These are phyloP conservation scores for Onychorhynchus coronatus DNA, from an alignment of 2,113 vertebrate species.

Conservation along the genomic window DNA sequence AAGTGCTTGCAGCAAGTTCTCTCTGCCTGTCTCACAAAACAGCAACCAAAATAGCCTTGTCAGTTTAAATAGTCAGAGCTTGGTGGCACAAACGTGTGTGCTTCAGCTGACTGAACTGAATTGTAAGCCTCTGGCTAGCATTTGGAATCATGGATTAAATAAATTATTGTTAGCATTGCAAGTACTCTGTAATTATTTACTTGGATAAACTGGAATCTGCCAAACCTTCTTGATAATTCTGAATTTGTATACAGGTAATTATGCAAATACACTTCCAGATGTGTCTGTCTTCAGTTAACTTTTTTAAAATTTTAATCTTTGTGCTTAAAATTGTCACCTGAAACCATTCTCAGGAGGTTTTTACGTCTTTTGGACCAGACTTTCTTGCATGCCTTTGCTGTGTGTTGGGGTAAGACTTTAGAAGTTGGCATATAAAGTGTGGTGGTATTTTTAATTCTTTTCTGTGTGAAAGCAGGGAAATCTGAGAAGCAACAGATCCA, in stretches of 20 bases:
- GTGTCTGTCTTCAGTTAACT: not conserved
- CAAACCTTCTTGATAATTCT: not conserved
- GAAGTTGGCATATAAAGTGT: not conserved
- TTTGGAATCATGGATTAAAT: not conserved
- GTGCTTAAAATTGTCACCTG: not conserved
- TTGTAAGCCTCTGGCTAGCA: not conserved
- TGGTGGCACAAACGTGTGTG: not conserved
- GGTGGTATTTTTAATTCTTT: not conserved
- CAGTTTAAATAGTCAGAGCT: constrained; percentile 7
- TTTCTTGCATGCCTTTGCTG: not conserved
- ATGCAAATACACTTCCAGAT: not conserved
- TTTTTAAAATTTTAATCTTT: not conserved
- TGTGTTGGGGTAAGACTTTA: not conserved
- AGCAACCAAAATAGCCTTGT: constrained; percentile 33
- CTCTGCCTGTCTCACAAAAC: not conserved
- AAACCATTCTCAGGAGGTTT: not conserved
- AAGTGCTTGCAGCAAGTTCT: constrained; percentile 15
- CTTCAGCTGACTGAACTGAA: not conserved
- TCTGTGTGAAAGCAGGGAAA: not conserved
- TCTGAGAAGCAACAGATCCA: not conserved
- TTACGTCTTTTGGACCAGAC: not conserved
- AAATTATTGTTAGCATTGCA: not conserved
- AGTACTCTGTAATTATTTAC: rapidly evolving
- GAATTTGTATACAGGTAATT: not conserved
- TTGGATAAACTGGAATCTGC: not conserved